These are phyloP conservation scores for Actinostola sp. DNA, from an alignment of 92 coral and sea anemone species.

Conservation along the genomic window DNA sequence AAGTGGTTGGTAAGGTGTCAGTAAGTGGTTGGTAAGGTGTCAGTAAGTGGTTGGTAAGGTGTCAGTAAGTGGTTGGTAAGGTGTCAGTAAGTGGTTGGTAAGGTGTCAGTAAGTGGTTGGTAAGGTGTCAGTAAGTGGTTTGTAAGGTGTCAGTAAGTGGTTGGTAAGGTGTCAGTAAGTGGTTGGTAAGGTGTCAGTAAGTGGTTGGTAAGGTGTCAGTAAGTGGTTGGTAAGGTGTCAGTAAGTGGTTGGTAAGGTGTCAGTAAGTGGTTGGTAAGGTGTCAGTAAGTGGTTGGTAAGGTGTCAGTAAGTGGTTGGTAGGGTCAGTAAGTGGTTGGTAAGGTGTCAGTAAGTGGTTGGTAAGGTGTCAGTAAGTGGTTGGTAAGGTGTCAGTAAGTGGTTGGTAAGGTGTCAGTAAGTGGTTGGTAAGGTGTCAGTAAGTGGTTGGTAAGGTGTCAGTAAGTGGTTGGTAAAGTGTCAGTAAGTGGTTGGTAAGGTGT, in stretches of 20 bases:
- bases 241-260: constrained; percentile 8
- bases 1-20: constrained; percentile 10
- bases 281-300: background rate
- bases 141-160: background rate
- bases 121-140: background rate
- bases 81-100: constrained; percentile 3
- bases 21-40: constrained; percentile 1
- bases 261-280: background rate
- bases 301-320: background rate
- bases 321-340: background rate
- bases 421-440: constrained; percentile 20
- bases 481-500: constrained; percentile 1
- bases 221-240: background rate
- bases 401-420: constrained; percentile 19
- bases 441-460: constrained; percentile 15
- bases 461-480: constrained; percentile 8
- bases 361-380: constrained; percentile 17
- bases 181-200: background rate
- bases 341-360: constrained; percentile 11
- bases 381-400: constrained; percentile 20
- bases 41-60: constrained; percentile 10
- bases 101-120: constrained; percentile 5
- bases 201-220: background rate
- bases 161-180: background rate
- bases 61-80: constrained; percentile 1